Base-by-base conservation (phyloP, 2,113 vertebrate genomes). In the Hymenochirus boettgeri region DNA sequence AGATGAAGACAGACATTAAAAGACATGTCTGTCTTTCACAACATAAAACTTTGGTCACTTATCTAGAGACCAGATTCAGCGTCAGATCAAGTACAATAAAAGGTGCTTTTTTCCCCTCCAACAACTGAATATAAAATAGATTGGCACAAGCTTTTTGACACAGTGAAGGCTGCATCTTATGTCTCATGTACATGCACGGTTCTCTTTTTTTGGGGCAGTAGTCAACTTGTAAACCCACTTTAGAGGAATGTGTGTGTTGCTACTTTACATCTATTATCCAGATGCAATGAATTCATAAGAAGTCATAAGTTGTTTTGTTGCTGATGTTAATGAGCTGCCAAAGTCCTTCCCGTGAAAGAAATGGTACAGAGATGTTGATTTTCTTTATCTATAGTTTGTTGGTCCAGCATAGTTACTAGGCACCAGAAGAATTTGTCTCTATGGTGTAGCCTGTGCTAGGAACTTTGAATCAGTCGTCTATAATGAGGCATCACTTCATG, bases 401-500 rank as follows among this genome's bases (percentile, higher is more conserved):
- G 15, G 13, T 42, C 39, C 0, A 5, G 75, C 70, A 67, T 61
- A 2, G 7, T 26, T 8, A 67, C 69, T 75, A 79, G 78, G 72
- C 57, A 15, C 39, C 8, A 59, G 31, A 58, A 72, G 52, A 56
- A 39, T 60, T 25, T 66, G n/a, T n/a, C n/a, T n/a, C n/a, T n/a
- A n/a, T n/a, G n/a, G n/a, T n/a, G 65, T 70, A 80, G 83, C 89
- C 80, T 72, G 82, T 23, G 94, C 91, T 99, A 98, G 88, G 93
- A 95, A 71, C 83, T 88, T 83, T 97, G 96, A 71, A 94, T 80
- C 76, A 99, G 75, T 60, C 96, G 94, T 91, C 96, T 93, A 82
- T 96, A 99, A 83, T 99, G 96, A 0, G 96, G 96, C 94, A 99
- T 92, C 82, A 99, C 87, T 71, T 99, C 96, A 0, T 97, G 90